Base-by-base conservation (phyloP, 2,888 invertebrate genomes). In the Drosophila rubida region DNA sequence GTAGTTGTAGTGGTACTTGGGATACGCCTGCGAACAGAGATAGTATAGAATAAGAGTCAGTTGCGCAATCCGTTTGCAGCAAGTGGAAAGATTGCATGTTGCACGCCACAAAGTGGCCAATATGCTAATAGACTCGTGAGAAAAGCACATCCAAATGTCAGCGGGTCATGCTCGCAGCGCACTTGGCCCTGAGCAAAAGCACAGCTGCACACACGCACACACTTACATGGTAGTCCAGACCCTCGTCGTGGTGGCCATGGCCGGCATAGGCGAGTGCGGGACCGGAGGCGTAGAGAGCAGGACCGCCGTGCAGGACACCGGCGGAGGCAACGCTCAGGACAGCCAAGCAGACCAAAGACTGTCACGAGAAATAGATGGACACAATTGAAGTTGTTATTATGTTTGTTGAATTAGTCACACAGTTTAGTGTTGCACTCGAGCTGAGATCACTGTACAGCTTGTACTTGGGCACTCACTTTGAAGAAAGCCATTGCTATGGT, bases 1-100 rank as follows among this genome's bases (percentile, higher is more conserved):
- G 59, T 92, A 92, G 83, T 92, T 92, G 91, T 91, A 92, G 70
- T 92, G 91, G 76, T 92, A 92, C 86, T 91, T 90, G 77, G 92
- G 92, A 46, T 92, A 90, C 49, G 92, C 89, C 92, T 92, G 75
- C 50, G n/a, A n/a, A 32, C 3, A 11, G 35, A 37, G 1, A 41
- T 9, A 4, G 14, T 4, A 2, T 30, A 39, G 13, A 54, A 37
- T 11, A 44, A n/a, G 11, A 25, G 35, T 19, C 22, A 11, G 49
- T 62, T 19, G 19, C 3, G 19, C 19, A 19, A 19, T 19, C 19
- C 19, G 45, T n/a, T 19, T 2, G 25, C n/a, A n/a, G n/a, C n/a
- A n/a, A n/a, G n/a, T n/a, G n/a, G n/a, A n/a, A n/a, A n/a, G n/a
- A n/a, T 55, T 69, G 67, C 74, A 69, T 67, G 79, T 67, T 71